These are phyloP conservation scores for Rattus rattus DNA, from an alignment of 2,113 vertebrate species.

Conservation along the genomic window DNA sequence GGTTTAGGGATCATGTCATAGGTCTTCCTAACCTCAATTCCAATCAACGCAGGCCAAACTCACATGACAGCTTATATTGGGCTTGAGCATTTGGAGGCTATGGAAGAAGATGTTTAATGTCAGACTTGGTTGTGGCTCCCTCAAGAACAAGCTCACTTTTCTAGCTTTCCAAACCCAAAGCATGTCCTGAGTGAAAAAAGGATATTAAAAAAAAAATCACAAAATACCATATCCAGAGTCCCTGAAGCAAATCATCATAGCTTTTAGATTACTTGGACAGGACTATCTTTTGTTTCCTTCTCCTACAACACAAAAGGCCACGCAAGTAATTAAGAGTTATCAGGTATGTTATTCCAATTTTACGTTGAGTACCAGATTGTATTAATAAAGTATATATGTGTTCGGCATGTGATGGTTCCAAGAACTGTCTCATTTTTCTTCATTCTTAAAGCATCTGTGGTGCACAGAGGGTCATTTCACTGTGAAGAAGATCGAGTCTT, in stretches of 20 bases:
- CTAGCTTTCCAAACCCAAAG: conserved; percentile 49
- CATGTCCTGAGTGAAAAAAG: conserved; percentile 40
- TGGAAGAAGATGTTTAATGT: conserved; percentile 36
- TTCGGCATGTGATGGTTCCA: neutral
- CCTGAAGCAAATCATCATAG: conserved; percentile 18
- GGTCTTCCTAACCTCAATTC: neutral
- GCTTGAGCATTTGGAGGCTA: neutral
- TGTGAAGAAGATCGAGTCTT: neutral
- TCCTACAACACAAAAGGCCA: conserved; percentile 43
- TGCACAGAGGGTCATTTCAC: neutral
- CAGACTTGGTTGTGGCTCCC: neutral
- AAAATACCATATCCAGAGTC: neutral
- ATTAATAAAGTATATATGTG: conserved; percentile 16
- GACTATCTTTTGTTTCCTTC: conserved; percentile 38
- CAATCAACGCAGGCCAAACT: neutral
- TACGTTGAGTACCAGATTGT: conserved; percentile 32
- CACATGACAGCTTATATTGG: neutral
- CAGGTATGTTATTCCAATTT: conserved; percentile 33
- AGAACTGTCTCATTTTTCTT: neutral
- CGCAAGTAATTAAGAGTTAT: conserved; percentile 3
- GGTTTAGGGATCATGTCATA: neutral
- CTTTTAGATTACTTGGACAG: conserved; percentile 62
- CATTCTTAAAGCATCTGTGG: neutral
- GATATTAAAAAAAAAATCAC: conserved; percentile 39
- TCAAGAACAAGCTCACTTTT: conserved; percentile 20